Percentiles rank a stretch among this genome's conserved stretches.
phyloP scores from a whole-genome alignment of 2,113 vertebrate species.

The Dromiciops gliroides region DNA sequence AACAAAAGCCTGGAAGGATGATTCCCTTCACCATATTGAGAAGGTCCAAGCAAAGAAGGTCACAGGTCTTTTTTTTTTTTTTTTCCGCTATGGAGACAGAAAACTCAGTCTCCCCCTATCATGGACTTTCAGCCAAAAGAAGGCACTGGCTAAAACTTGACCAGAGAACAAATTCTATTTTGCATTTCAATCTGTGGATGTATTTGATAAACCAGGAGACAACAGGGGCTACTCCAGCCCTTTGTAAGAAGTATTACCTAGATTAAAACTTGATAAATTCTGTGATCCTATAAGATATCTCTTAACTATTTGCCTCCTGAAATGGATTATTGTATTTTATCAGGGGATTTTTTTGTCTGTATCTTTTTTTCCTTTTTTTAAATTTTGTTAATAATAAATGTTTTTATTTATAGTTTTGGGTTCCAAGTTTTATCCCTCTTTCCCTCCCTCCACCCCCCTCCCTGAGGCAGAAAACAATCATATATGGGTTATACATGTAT shows the following conservation, averaged over 20 bases:
- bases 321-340: background rate
- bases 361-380: no score
- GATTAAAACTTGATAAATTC: background rate
- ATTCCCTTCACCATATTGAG: conserved; percentile 48
- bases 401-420: no score
- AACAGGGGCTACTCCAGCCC: background rate
- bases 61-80: background rate
- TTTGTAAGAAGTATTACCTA: background rate
- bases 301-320: background rate
- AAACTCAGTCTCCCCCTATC: background rate
- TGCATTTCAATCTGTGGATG: background rate
- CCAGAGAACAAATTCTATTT: background rate
- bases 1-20: conserved; percentile 57
- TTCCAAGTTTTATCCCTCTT: no score
- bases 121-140: background rate
- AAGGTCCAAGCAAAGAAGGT: conserved; percentile 56
- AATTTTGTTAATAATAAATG: no score
- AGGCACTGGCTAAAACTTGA: background rate
- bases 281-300: background rate
- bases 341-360: background rate
- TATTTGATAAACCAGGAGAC: background rate
- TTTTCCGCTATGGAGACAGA: background rate
- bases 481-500: no score
- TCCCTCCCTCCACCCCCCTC: no score
- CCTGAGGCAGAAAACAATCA: no score